phyloP scores from a whole-genome alignment of 1,140 invertebrate species.

The Agraylea sexmaculata region DNA sequence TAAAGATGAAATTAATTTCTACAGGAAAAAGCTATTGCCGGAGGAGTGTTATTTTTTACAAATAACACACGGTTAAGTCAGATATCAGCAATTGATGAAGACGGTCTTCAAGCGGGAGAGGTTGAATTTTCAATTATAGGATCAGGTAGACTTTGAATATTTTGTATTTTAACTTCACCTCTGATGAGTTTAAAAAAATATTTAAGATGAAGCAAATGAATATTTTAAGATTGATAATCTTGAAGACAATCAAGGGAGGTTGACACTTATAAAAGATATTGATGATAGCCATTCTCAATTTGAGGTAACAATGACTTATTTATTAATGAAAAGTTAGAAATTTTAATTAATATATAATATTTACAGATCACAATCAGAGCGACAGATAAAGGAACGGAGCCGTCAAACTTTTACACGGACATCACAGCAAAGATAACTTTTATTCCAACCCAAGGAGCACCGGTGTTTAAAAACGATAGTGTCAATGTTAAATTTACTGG shows the following conservation, averaged over 20 bases:
- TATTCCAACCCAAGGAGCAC: slow-evolving; percentile 34
- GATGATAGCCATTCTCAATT: background rate
- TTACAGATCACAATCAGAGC: slow-evolving; percentile 31
- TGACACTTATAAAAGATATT: slow-evolving; percentile 7
- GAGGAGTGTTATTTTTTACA: slow-evolving; percentile 6
- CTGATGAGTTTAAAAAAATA: background rate
- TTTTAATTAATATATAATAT: background rate
- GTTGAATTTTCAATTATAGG: slow-evolving; percentile 32
- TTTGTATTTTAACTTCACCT: too few relatives aligned
- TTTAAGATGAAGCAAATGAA: slow-evolving; percentile 6
- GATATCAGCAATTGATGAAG: slow-evolving; percentile 32
- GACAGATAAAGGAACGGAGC: slow-evolving; percentile 34
- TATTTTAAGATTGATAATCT: slow-evolving; percentile 15
- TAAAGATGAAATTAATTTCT: too few relatives aligned
- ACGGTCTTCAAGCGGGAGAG: slow-evolving; percentile 33
- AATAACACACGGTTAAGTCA: slow-evolving; percentile 19
- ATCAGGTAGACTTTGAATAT: slow-evolving; percentile 12
- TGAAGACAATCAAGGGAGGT: slow-evolving; percentile 4
- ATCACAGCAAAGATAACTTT: slow-evolving; percentile 26
- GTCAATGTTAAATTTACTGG: slow-evolving; percentile 20
- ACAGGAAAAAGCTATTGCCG: slow-evolving; percentile 8
- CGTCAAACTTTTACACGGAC: slow-evolving; percentile 21
- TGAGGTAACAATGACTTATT: background rate
- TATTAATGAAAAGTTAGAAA: background rate
- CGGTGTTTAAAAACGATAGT: slow-evolving; percentile 22